Percentiles rank a stretch among this genome's conserved stretches.
Evolutionary conservation across 2,113 vertebrate genomes (phyloP).

Genomic region (Burhinus oedicnemus): DNA sequence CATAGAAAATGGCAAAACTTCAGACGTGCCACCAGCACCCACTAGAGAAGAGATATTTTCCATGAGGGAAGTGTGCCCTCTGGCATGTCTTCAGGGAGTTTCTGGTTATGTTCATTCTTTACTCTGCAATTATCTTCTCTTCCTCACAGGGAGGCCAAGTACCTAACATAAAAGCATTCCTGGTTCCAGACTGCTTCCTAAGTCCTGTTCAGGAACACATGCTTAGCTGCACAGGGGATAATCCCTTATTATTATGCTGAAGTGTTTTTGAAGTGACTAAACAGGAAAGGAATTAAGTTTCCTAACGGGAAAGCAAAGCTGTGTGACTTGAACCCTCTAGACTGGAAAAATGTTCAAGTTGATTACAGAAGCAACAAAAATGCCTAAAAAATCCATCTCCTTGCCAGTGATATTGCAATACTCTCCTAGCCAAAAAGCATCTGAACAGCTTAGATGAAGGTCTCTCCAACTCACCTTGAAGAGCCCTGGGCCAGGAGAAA

Average conservation of each 20-base stretch:
- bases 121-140: not conserved
- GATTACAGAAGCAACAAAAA: not conserved
- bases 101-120: not conserved
- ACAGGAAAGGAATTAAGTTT: not conserved
- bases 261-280: not conserved
- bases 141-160: not conserved
- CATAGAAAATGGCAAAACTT: not conserved
- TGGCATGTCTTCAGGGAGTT: not conserved
- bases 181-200: not conserved
- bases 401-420: not conserved
- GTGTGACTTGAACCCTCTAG: not conserved
- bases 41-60: not conserved
- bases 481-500: not conserved
- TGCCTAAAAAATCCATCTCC: not conserved
- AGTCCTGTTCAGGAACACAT: not conserved
- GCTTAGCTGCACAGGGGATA: not conserved
- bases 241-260: not conserved
- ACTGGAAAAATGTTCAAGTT: not conserved
- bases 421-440: not conserved
- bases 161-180: not conserved
- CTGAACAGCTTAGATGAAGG: not conserved
- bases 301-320: conserved; percentile 9
- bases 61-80: not conserved
- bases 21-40: not conserved
- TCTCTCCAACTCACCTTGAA: not conserved